These are phyloP conservation scores for Lithophane leautieri DNA, from an alignment of 2,888 invertebrate species.

Conservation along the genomic window DNA sequence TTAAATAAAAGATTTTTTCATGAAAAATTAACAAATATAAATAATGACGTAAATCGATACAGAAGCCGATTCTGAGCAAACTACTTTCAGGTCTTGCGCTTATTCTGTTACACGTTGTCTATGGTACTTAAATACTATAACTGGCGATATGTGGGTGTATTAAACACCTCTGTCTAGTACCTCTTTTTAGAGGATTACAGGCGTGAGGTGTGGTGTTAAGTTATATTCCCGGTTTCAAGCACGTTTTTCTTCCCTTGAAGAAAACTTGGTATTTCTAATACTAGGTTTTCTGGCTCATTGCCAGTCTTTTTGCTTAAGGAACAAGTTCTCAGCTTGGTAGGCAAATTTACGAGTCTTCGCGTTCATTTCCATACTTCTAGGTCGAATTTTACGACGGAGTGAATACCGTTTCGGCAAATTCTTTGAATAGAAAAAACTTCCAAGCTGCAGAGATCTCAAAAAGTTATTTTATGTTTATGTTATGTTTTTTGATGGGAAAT, in stretches of 20 bases:
- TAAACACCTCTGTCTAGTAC: neutral
- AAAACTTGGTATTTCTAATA: conserved; percentile 26
- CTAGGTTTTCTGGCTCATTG: conserved; percentile 35
- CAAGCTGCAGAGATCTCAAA: neutral
- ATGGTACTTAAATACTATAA: too few relatives aligned
- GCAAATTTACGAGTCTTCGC: conserved; percentile 50
- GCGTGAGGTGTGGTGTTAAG: neutral
- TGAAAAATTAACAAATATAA: too few relatives aligned
- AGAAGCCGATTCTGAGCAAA: too few relatives aligned
- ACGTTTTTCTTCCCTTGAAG: conserved; percentile 22
- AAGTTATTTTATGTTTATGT: conserved; percentile 21
- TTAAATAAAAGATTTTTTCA: too few relatives aligned
- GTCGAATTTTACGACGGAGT: conserved; percentile 36
- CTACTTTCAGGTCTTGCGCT: too few relatives aligned
- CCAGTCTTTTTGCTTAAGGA: conserved; percentile 43
- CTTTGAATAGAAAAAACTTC: conserved; percentile 12
- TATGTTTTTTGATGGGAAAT: conserved; percentile 9
- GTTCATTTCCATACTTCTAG: conserved; percentile 47
- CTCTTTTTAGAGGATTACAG: neutral
- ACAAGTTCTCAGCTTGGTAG: conserved; percentile 33
- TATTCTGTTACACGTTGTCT: too few relatives aligned
- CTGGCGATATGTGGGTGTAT: too few relatives aligned
- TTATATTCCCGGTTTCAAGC: neutral
- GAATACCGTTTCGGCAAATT: conserved; percentile 24
- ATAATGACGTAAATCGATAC: too few relatives aligned